phyloP scores from a whole-genome alignment of 2,797 vertebrate species.

The Prunella strophiata region DNA sequence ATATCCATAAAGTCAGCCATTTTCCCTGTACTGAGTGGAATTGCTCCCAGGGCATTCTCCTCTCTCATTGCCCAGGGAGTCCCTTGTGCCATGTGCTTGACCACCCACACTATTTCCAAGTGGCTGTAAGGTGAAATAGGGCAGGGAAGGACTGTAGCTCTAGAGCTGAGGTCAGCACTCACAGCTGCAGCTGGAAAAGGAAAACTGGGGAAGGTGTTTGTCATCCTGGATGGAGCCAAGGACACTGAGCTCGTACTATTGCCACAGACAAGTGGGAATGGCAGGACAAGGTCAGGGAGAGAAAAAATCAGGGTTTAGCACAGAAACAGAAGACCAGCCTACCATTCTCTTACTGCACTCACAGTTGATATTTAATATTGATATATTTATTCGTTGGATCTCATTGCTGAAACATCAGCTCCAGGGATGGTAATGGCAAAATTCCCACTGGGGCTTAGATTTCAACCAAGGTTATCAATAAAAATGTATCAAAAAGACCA shows the following conservation, averaged over 20 bases:
- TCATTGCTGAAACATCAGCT: neutral
- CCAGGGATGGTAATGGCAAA: neutral
- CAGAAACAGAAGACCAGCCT: neutral
- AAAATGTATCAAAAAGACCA: neutral
- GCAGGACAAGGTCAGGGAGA: neutral
- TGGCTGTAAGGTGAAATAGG: neutral
- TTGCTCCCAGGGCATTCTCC: neutral
- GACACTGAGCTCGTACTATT: neutral
- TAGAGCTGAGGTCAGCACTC: neutral
- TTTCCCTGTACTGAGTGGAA: neutral
- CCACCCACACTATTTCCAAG: neutral
- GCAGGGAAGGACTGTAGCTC: neutral
- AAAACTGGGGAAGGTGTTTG: neutral
- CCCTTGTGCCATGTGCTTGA: neutral
- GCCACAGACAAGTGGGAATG: rapidly evolving
- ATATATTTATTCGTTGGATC: neutral
- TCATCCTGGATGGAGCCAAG: neutral
- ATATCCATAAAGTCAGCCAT: neutral
- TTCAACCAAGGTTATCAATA: neutral
- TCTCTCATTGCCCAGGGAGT: neutral
- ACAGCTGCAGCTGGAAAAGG: neutral
- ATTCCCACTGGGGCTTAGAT: neutral
- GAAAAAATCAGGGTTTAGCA: neutral
- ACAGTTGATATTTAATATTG: neutral
- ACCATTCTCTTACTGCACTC: neutral